A percentile compares a stretch with the other conserved stretches of the same genome.
Evolutionary conservation across 2,888 invertebrate genomes (phyloP).

Genomic region (Plemyria rubiginata): DNA sequence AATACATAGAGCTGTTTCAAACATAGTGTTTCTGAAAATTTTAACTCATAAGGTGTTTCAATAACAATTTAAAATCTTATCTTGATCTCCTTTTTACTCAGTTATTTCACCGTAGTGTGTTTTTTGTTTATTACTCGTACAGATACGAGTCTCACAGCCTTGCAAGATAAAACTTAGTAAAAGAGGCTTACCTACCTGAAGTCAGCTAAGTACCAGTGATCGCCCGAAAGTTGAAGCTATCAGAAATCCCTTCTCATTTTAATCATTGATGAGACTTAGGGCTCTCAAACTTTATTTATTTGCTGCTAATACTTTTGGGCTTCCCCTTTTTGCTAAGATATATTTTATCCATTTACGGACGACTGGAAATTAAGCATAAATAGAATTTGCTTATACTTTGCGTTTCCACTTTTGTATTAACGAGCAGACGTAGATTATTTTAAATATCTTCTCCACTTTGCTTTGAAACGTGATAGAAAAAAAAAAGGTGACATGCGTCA

Average conservation of each 20-base stretch:
- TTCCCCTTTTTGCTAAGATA: conserved; percentile 27
- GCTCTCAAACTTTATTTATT: conserved; percentile 40
- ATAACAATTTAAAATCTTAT: too few relatives aligned
- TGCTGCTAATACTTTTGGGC: conserved; percentile 38
- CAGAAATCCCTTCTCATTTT: conserved; percentile 38
- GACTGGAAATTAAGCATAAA: too few relatives aligned
- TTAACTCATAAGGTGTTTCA: too few relatives aligned
- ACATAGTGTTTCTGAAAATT: too few relatives aligned
- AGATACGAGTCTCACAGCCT: conserved; percentile 9
- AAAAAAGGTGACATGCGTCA: too few relatives aligned
- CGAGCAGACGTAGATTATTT: too few relatives aligned
- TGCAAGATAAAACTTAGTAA: conserved; percentile 30
- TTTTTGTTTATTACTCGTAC: conserved; percentile 10
- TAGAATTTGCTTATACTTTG: too few relatives aligned
- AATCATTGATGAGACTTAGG: conserved; percentile 38
- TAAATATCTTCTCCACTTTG: too few relatives aligned
- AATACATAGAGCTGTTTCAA: too few relatives aligned
- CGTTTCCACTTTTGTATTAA: not conserved
- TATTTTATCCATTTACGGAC: conserved; percentile 12
- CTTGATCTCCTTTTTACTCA: too few relatives aligned
- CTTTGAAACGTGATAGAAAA: too few relatives aligned
- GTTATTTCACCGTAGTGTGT: not conserved
- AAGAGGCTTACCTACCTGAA: conserved; percentile 36
- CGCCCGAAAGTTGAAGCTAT: conserved; percentile 40
- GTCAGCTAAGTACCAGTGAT: conserved; percentile 37